Conservation (phyloP, 2,888 invertebrate species). For the Orchestes rusci region DNA sequence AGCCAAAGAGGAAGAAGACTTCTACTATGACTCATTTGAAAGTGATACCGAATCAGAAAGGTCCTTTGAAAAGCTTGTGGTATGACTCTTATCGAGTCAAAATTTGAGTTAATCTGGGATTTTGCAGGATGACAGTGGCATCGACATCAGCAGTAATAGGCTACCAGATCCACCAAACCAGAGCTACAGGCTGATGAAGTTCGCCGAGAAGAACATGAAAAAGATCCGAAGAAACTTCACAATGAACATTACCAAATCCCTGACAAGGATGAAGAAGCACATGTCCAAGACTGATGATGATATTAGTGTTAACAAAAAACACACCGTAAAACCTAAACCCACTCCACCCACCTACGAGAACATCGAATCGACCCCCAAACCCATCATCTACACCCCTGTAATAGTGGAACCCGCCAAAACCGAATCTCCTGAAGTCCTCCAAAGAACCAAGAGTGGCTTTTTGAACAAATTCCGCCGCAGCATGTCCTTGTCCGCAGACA, state of each 20-base stretch:
- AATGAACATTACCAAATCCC: constrained; percentile 52
- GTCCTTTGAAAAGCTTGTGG: constrained; percentile 35
- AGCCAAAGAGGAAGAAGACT: constrained; percentile 20
- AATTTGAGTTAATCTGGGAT: too few relatives aligned
- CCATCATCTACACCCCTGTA: not conserved
- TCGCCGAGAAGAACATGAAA: constrained; percentile 56
- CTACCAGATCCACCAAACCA: constrained; percentile 53
- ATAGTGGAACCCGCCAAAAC: constrained; percentile 9
- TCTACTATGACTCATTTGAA: constrained; percentile 58
- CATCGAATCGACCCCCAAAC: constrained; percentile 11
- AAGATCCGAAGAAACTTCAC: constrained; percentile 59
- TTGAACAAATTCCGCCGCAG: constrained; percentile 55
- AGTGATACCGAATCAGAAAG: constrained; percentile 57
- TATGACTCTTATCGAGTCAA: too few relatives aligned
- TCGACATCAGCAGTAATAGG: constrained; percentile 49
- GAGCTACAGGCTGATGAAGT: constrained; percentile 56
- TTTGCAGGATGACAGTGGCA: constrained; percentile 45
- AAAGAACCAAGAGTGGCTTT: constrained; percentile 23
- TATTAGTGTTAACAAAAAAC: not conserved
- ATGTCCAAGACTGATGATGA: constrained; percentile 37
- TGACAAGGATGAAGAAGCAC: constrained; percentile 45
- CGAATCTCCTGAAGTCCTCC: constrained; percentile 8
- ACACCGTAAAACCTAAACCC: constrained; percentile 8
- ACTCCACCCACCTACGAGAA: constrained; percentile 13
- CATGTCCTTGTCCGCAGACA: constrained; percentile 51